Conservation (phyloP, 2,113 vertebrate genomes). For the Raja brachyura region DNA sequence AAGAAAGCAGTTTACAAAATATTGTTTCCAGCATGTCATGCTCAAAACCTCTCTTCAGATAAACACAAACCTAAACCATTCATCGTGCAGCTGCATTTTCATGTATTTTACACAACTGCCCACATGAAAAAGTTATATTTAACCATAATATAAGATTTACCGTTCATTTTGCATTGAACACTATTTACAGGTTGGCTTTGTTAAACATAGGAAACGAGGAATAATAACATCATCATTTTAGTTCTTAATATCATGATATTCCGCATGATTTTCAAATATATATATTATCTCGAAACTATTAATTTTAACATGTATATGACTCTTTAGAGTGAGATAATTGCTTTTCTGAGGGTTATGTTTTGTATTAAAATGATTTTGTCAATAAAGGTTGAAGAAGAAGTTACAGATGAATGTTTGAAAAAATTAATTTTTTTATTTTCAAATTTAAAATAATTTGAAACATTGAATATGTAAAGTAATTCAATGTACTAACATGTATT, state of each 20-base stretch:
- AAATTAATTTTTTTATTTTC: neutral
- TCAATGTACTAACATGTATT: neutral
- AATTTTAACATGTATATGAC: neutral
- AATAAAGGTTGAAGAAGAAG: neutral
- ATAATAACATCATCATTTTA: neutral
- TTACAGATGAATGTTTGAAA: neutral
- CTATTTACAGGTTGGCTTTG: neutral
- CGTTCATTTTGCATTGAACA: neutral
- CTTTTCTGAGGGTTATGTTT: neutral
- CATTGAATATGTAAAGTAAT: neutral
- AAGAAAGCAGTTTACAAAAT: neutral
- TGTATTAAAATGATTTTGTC: neutral
- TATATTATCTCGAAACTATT: neutral
- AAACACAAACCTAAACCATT: neutral
- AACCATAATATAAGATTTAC: neutral
- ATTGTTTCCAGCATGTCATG: neutral
- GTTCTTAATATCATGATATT: neutral
- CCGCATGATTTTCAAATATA: neutral
- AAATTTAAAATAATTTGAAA: neutral
- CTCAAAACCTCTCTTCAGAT: neutral
- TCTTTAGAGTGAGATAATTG: neutral
- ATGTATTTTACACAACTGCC: neutral
- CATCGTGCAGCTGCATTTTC: neutral
- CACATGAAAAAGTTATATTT: neutral
- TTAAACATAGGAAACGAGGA: neutral